A percentile compares a stretch with the other conserved stretches of the same genome.
These are phyloP conservation scores for Anthopleura xanthogrammica DNA, from an alignment of 92 coral and sea anemone genomes.

Conservation along the genomic window DNA sequence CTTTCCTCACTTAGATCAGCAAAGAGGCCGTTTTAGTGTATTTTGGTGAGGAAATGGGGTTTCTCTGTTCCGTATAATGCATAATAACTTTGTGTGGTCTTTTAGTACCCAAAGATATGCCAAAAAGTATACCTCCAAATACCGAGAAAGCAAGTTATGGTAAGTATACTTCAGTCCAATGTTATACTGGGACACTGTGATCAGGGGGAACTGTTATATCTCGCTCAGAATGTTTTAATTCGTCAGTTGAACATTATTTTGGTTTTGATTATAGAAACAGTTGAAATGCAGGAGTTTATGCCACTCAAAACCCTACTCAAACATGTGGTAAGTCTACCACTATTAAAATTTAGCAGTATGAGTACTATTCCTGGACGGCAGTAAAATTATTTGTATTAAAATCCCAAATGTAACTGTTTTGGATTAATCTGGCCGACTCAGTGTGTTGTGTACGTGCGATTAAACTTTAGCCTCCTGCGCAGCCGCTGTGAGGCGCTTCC, in stretches of 20 bases:
- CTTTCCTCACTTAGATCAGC: no score
- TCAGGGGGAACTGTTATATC: neutral
- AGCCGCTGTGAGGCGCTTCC: no score
- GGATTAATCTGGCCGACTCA: no score
- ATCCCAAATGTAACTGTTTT: no score
- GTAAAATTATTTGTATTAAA: no score
- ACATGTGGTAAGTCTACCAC: constrained; percentile 41
- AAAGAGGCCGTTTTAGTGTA: no score
- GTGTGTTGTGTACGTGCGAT: no score
- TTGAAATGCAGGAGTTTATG: constrained; percentile 52
- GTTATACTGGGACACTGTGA: neutral
- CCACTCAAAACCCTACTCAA: constrained; percentile 36
- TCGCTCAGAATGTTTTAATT: neutral
- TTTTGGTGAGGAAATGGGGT: no score
- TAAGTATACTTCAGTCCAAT: neutral
- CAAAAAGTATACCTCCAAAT: constrained; percentile 30
- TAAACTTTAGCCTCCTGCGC: no score
- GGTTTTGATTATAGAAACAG: constrained; percentile 43
- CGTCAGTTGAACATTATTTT: neutral
- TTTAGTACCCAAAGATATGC: constrained; percentile 47
- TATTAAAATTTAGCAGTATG: neutral
- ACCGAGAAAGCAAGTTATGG: constrained; percentile 50
- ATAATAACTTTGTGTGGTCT: neutral
- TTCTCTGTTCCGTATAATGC: no score
- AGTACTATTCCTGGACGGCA: neutral